Conservation (phyloP, 2,113 vertebrate genomes). For the Donacobius atricapilla region DNA sequence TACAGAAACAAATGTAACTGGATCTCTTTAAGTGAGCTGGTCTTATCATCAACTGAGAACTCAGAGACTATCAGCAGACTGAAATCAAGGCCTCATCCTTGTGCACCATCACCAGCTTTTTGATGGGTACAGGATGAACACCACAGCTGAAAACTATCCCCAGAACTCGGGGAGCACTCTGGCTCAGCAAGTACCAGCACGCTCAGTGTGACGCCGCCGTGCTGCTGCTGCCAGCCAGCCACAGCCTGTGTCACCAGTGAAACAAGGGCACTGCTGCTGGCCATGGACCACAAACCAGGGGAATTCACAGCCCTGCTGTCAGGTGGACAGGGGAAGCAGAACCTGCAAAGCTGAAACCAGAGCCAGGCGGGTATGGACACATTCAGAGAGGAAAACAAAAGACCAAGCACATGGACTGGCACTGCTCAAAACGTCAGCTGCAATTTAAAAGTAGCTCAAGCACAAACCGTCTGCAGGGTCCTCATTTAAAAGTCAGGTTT, state of each 20-base stretch:
- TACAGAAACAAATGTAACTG: neutral
- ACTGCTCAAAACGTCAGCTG: neutral
- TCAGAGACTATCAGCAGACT: neutral
- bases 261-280: neutral
- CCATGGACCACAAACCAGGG: neutral
- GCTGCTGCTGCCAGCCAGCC: neutral
- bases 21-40: neutral
- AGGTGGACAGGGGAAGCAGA: neutral
- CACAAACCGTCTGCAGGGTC: neutral
- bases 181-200: neutral
- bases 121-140: neutral
- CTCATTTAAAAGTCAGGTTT: neutral
- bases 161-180: neutral
- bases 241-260: neutral
- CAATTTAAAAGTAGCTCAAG: neutral
- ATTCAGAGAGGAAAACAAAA: neutral
- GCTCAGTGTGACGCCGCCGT: neutral
- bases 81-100: neutral
- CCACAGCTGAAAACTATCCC: neutral
- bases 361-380: rapidly evolving
- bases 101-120: neutral
- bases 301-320: neutral
- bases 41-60: neutral
- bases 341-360: neutral
- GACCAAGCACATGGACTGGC: neutral